Base-by-base conservation (phyloP, 2,113 vertebrate genomes). In the Hiodon alosoides region DNA sequence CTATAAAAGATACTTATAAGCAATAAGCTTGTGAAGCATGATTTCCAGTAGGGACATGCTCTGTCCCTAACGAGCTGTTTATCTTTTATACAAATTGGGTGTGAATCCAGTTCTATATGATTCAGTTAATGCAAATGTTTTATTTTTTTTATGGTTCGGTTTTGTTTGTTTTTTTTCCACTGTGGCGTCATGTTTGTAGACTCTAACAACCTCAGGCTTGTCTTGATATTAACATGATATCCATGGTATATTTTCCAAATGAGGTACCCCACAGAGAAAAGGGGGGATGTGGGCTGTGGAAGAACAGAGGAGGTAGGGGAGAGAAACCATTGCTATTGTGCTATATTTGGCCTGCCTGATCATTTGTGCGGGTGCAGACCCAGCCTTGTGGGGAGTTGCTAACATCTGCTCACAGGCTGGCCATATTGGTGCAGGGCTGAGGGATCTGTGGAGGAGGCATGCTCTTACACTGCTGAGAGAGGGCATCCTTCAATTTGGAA, bases 291-390 rank as follows among this genome's bases (percentile, higher is more conserved):
- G 46, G 31, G 14, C 52, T 77, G 74, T 62, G 58, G 55, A 55
- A 66, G 62, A 55, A 73, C 54, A 65, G 31, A 14, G 68, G 67
- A 47, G 72, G 17, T 48, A 74, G 16, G 47, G 62, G 66, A 47
- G 73, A 8, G 54, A 69, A n/a, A 53, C 46, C 2, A 3, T 57
- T 66, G 64, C 55, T 65, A 54, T 64, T 79, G 59, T 80, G 75
- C 79, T 77, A 74, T 82, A 75, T 82, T 82, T 76, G 78, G 72
- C 55, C 58, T 75, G 71, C 72, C 71, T 64, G 47, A 77, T 66
- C 67, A 54, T 69, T 4, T n/a, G 73, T 77, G 73, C 67, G 76
- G 76, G 76, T 69, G 76, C 13, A 59, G 72, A 74, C 10, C n/a
- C 14, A 61, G 69, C 16, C 69, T 64, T 53, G 47, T 60, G 69